Conservation (phyloP, 2,113 vertebrate genomes). For the Myotis davidii region DNA sequence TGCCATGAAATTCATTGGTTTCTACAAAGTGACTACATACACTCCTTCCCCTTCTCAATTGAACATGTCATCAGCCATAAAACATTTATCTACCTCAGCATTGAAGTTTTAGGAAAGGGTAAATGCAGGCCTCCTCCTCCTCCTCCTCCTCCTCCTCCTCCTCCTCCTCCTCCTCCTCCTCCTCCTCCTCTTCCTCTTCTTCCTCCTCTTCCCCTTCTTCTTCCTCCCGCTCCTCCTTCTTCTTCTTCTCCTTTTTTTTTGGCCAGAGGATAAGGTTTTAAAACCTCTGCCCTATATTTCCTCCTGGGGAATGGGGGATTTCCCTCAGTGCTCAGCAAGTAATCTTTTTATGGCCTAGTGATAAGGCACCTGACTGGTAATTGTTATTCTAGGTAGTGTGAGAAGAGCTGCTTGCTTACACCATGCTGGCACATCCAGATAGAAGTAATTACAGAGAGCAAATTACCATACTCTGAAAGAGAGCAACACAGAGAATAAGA, state of each 20-base stretch:
- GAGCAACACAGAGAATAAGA: slow-evolving; percentile 20
- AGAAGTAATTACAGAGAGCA: slow-evolving; percentile 45
- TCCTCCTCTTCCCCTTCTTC: no score
- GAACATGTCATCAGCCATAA: background rate
- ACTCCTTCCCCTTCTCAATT: background rate
- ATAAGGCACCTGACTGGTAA: slow-evolving; percentile 53
- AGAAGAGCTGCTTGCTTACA: background rate
- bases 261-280: background rate
- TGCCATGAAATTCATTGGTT: slow-evolving; percentile 59
- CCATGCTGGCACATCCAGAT: background rate
- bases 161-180: no score
- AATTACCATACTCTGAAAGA: slow-evolving; percentile 52
- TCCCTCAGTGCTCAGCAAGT: slow-evolving; percentile 29
- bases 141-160: no score
- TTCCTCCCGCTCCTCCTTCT: background rate
- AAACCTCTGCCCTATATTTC: background rate
- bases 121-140: background rate
- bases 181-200: no score
- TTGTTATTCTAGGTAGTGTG: slow-evolving; percentile 30
- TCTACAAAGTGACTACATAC: slow-evolving; percentile 57
- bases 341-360: slow-evolving; percentile 37
- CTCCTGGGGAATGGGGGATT: background rate
- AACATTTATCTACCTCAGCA: slow-evolving; percentile 18
- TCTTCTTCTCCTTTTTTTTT: background rate
- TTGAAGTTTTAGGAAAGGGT: slow-evolving; percentile 40